Conservation (phyloP, 2,797 vertebrate species). For the Falco columbarius region DNA sequence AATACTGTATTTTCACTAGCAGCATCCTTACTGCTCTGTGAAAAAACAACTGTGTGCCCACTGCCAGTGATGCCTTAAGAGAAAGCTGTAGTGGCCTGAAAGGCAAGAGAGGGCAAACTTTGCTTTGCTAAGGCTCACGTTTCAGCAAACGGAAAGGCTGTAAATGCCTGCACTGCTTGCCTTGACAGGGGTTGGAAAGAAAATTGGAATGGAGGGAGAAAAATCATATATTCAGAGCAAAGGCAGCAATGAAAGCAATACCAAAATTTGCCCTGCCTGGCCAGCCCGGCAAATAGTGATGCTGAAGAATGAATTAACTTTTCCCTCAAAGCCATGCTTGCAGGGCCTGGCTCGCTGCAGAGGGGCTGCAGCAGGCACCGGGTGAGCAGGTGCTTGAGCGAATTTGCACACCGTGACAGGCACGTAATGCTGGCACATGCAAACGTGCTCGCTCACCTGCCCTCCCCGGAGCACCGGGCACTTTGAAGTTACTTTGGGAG, state of each 20-base stretch:
- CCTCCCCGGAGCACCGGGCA: rapidly evolving
- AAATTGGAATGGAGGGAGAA: background rate
- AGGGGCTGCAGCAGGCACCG: background rate
- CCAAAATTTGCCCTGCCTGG: background rate
- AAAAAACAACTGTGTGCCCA: background rate
- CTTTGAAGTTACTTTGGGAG: background rate
- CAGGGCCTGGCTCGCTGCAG: no score
- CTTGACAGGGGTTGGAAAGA: background rate
- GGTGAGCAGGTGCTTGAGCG: background rate
- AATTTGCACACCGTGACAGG: rapidly evolving
- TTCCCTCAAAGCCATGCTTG: background rate
- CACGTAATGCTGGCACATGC: rapidly evolving
- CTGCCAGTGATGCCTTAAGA: background rate
- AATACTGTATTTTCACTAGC: background rate
- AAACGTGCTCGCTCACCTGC: rapidly evolving
- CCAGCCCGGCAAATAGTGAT: background rate
- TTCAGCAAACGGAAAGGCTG: background rate
- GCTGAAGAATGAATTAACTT: background rate
- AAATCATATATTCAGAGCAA: background rate
- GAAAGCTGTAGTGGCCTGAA: background rate
- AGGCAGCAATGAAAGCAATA: background rate
- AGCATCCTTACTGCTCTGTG: background rate
- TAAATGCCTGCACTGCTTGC: background rate
- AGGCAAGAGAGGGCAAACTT: background rate
- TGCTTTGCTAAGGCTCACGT: background rate